Conservation (phyloP, 2,113 vertebrate species). For the Perca flavescens region DNA sequence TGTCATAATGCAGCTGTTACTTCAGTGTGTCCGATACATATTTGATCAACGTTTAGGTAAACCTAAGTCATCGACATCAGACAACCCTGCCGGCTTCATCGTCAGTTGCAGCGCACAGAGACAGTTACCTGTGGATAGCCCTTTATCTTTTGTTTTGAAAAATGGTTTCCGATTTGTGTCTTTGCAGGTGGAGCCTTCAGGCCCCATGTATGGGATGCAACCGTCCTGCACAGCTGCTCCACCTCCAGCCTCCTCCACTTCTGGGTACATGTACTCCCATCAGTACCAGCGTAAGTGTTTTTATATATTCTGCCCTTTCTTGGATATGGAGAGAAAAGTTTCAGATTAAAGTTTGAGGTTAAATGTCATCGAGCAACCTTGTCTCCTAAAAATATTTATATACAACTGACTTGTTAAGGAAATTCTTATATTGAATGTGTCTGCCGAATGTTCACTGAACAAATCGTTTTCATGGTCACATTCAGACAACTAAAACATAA, state of each 20-base stretch:
- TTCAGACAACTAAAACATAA: too few relatives aligned
- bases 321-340: neutral
- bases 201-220: constrained; percentile 86
- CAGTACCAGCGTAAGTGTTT: constrained; percentile 91
- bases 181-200: constrained; percentile 87
- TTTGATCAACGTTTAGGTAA: too few relatives aligned
- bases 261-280: constrained; percentile 85
- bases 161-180: neutral
- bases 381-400: neutral
- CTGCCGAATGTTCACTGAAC: too few relatives aligned
- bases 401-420: neutral
- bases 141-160: neutral
- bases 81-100: neutral
- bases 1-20: too few relatives aligned
- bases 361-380: neutral
- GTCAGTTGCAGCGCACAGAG: too few relatives aligned
- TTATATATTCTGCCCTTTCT: neutral
- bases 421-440: neutral
- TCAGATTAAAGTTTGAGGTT: neutral
- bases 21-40: too few relatives aligned
- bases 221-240: constrained; percentile 70
- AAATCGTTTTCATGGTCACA: too few relatives aligned
- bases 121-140: neutral
- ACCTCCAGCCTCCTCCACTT: constrained; percentile 70
- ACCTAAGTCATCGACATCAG: too few relatives aligned